These are phyloP conservation scores for Sceliomorpha sp. DNA, from an alignment of 2,888 invertebrate species.

Conservation along the genomic window DNA sequence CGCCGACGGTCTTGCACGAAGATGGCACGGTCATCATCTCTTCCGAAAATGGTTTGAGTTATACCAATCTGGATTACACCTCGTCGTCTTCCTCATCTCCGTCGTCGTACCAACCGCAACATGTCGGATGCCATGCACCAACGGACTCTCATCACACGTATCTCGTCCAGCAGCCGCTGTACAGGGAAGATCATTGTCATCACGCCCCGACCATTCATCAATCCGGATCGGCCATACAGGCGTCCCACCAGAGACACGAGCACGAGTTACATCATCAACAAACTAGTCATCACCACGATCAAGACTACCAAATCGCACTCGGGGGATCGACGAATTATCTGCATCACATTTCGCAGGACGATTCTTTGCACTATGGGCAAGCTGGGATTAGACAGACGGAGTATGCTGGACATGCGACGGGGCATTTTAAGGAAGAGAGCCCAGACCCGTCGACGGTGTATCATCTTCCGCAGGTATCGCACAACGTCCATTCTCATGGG, in stretches of 20 bases:
- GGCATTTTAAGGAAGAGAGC: conserved; percentile 84
- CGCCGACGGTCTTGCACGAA: conserved; percentile 75
- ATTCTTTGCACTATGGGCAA: conserved; percentile 72
- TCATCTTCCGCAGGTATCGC: conserved; percentile 58
- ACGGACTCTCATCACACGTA: conserved; percentile 79
- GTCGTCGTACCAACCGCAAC: conserved; percentile 59
- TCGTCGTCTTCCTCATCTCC: conserved; percentile 76
- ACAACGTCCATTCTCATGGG: conserved; percentile 61
- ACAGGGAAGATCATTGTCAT: conserved; percentile 80
- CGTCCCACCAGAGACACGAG: conserved; percentile 62
- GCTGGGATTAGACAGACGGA: conserved; percentile 79
- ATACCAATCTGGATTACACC: conserved; percentile 92
- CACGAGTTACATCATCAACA: conserved; percentile 73
- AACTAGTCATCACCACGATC: conserved; percentile 80
- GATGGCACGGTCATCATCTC: conserved; percentile 87
- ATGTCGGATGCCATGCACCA: conserved; percentile 58
- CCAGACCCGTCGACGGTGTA: conserved; percentile 72
- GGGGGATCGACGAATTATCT: conserved; percentile 70
- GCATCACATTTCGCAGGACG: conserved; percentile 67
- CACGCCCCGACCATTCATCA: conserved; percentile 60
- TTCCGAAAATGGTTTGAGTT: conserved; percentile 92
- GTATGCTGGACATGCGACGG: conserved; percentile 81
- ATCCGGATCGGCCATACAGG: conserved; percentile 57
- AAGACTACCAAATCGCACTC: conserved; percentile 82
- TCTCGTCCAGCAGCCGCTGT: conserved; percentile 79